Evolutionary conservation across 1,140 invertebrate species (phyloP).

Genomic region (Formica exsecta): DNA sequence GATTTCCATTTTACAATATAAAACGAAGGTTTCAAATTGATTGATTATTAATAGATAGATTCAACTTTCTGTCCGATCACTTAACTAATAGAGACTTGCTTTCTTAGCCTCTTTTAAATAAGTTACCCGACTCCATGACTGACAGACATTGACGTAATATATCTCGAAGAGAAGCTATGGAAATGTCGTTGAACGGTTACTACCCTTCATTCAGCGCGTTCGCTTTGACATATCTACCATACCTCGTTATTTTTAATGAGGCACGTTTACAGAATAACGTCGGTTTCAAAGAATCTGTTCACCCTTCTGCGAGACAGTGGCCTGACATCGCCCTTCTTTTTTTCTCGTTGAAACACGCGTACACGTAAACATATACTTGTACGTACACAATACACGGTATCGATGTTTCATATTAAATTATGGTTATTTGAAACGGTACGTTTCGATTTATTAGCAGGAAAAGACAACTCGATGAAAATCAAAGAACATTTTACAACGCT

Average conservation of each 20-base stretch:
- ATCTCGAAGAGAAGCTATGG: conserved; percentile 5
- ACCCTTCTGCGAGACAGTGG: neutral
- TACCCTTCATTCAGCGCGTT: conserved; percentile 27
- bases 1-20: neutral
- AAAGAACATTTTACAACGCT: neutral
- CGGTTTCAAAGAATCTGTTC: conserved; percentile 52
- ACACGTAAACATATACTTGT: neutral
- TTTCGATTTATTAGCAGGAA: conserved; percentile 20
- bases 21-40: neutral
- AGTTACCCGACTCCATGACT: neutral
- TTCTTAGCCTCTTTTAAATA: conserved; percentile 18
- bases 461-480: neutral
- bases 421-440: neutral
- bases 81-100: neutral
- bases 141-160: conserved; percentile 20
- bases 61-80: neutral
- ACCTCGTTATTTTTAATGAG: conserved; percentile 63
- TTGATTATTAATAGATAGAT: neutral
- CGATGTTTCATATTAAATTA: neutral
- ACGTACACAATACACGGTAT: neutral
- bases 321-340: neutral
- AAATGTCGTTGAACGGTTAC: conserved; percentile 7
- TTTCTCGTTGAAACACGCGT: neutral
- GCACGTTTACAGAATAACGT: conserved; percentile 40
- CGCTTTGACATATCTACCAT: conserved; percentile 40